A percentile compares a stretch with the other conserved stretches of the same genome.
Conservation (phyloP, 1,140 invertebrate genomes). For the Zophobas atratus region DNA sequence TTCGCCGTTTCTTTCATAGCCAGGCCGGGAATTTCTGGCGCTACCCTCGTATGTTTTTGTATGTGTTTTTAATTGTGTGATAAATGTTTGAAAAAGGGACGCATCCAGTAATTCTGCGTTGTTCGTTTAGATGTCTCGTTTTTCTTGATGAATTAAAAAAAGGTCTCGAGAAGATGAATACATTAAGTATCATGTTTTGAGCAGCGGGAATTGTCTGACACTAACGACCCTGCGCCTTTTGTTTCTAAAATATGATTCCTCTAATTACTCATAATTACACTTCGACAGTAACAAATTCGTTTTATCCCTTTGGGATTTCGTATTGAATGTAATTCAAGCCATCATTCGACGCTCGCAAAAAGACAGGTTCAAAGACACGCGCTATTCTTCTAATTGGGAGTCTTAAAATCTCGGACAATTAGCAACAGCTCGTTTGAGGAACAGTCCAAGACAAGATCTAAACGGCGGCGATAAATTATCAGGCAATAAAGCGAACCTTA, state of each 20-base stretch:
- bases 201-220: constrained; percentile 56
- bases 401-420: constrained; percentile 5
- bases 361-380: not conserved
- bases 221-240: constrained; percentile 60
- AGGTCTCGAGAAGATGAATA: constrained; percentile 46
- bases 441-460: constrained; percentile 29
- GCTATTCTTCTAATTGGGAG: constrained; percentile 22
- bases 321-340: constrained; percentile 45
- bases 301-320: constrained; percentile 42
- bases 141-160: constrained; percentile 44
- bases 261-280: constrained; percentile 60
- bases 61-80: no score
- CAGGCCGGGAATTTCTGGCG: no score
- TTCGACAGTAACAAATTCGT: constrained; percentile 56
- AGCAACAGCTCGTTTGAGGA: not conserved
- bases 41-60: no score
- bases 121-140: constrained; percentile 1
- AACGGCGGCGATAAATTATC: constrained; percentile 54
- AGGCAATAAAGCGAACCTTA: constrained; percentile 52
- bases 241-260: constrained; percentile 62
- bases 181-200: constrained; percentile 55
- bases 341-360: constrained; percentile 14
- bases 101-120: no score
- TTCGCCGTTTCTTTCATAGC: no score
- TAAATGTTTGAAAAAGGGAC: no score